These are phyloP conservation scores for Platyscapa corneri DNA, from an alignment of 1,140 invertebrate genomes.

Conservation along the genomic window DNA sequence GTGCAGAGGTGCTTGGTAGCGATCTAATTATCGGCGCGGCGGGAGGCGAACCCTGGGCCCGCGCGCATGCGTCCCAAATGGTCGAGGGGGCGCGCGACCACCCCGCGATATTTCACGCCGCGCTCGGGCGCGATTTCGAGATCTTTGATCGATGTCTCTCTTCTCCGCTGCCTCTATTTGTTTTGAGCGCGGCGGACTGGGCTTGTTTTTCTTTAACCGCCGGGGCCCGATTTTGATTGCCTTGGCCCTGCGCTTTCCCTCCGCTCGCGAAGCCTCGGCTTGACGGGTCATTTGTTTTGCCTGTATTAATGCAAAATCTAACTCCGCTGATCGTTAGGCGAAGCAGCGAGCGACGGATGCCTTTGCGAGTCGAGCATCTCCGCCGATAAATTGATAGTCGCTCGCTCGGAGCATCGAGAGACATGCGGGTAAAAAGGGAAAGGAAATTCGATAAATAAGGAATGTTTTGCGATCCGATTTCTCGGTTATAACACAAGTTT, in stretches of 20 bases:
- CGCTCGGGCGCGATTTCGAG: neutral
- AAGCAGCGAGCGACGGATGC: no score
- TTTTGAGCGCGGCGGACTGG: neutral
- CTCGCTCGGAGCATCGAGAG: no score
- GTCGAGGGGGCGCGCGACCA: constrained; percentile 32
- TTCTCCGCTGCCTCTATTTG: neutral
- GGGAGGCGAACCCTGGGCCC: constrained; percentile 51
- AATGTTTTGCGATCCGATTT: no score
- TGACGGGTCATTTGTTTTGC: neutral
- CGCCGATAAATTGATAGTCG: no score
- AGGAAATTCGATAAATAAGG: no score
- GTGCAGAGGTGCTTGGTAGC: constrained; percentile 64
- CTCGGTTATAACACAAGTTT: no score
- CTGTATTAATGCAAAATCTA: neutral
- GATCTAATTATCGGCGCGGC: constrained; percentile 72
- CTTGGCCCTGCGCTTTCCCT: neutral
- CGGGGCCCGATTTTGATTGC: neutral
- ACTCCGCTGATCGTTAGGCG: neutral
- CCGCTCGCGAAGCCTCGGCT: neutral
- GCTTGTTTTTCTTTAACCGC: no score
- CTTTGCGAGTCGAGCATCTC: no score
- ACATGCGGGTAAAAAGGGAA: no score
- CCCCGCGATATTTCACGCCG: constrained; percentile 46
- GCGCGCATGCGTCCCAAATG: constrained; percentile 10
- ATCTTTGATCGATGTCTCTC: constrained; percentile 43